These are phyloP conservation scores for Oopsacas minuta DNA, from an alignment of 37 sponge, comb jelly and placozoan genomes.

Conservation along the genomic window DNA sequence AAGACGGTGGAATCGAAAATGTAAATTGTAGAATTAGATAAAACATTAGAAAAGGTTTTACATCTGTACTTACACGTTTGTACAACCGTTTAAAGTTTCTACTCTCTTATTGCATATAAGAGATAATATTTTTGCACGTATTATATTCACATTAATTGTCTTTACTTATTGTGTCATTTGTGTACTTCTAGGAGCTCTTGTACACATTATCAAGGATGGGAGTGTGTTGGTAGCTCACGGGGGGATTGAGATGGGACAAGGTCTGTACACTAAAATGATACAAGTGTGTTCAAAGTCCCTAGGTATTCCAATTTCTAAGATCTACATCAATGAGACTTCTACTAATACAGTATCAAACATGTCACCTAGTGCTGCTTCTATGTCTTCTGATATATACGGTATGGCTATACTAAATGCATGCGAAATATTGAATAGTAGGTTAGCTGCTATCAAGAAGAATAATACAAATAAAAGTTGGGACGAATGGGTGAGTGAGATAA, in stretches of 20 bases:
- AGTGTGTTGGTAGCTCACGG: conserved; percentile 68
- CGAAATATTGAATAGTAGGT: conserved; percentile 46
- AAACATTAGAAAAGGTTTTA: too few relatives aligned
- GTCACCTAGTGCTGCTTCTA: conserved; percentile 62
- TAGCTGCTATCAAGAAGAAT: conserved; percentile 38
- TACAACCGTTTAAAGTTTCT: too few relatives aligned
- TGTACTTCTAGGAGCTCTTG: conserved; percentile 46
- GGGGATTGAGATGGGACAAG: conserved; percentile 85
- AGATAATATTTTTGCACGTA: too few relatives aligned
- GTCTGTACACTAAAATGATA: conserved; percentile 78
- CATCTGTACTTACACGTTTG: too few relatives aligned
- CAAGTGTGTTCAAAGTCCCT: conserved; percentile 64
- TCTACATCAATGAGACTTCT: conserved; percentile 54
- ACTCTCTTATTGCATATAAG: too few relatives aligned
- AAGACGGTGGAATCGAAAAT: too few relatives aligned
- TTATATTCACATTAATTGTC: too few relatives aligned
- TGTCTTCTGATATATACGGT: conserved; percentile 74
- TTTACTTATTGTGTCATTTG: background rate
- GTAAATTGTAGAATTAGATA: too few relatives aligned
- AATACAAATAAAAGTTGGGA: conserved; percentile 54
- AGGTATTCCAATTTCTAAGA: conserved; percentile 30
- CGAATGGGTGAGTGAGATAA: conserved; percentile 39
- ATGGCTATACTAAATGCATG: conserved; percentile 59
- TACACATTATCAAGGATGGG: conserved; percentile 65
- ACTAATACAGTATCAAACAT: conserved; percentile 57